phyloP scores from a whole-genome alignment of 2,113 vertebrate genomes.

The Nibea albiflora region DNA sequence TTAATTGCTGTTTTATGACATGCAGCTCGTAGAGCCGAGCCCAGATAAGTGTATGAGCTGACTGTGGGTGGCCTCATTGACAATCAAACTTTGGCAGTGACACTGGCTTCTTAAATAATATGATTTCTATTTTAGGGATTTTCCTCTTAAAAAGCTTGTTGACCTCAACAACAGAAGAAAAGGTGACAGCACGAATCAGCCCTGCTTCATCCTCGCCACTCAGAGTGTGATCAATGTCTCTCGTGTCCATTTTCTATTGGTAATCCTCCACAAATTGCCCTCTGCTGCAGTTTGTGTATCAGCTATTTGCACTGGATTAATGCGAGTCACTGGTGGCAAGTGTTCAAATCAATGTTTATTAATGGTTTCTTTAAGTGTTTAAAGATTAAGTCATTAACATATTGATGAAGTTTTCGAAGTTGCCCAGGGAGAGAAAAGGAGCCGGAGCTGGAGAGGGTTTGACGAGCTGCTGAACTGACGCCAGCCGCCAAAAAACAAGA shows the following conservation, averaged over 20 bases:
- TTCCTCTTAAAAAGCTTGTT: slow-evolving; percentile 2
- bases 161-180: slow-evolving; percentile 24
- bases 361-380: slow-evolving; percentile 94
- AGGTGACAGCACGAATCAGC: slow-evolving; percentile 8
- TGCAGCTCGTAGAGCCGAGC: not conserved
- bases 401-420: slow-evolving; percentile 96
- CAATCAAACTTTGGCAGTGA: not conserved
- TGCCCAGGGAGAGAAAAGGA: slow-evolving; percentile 90
- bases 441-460: slow-evolving; percentile 89
- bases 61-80: slow-evolving; percentile 26
- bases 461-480: slow-evolving; percentile 85
- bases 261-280: slow-evolving; percentile 69
- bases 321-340: slow-evolving; percentile 87
- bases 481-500: slow-evolving; percentile 33
- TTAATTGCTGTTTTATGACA: not conserved
- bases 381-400: slow-evolving; percentile 99
- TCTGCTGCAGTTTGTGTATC: slow-evolving; percentile 87
- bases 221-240: slow-evolving; percentile 57
- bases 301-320: slow-evolving; percentile 94
- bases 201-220: slow-evolving; percentile 17
- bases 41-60: not conserved
- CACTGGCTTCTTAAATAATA: not conserved
- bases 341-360: slow-evolving; percentile 92
- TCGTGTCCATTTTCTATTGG: slow-evolving; percentile 21
- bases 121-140: slow-evolving; percentile 5